Conservation (phyloP, 2,888 invertebrate genomes). For the Herminia tarsipennalis region DNA sequence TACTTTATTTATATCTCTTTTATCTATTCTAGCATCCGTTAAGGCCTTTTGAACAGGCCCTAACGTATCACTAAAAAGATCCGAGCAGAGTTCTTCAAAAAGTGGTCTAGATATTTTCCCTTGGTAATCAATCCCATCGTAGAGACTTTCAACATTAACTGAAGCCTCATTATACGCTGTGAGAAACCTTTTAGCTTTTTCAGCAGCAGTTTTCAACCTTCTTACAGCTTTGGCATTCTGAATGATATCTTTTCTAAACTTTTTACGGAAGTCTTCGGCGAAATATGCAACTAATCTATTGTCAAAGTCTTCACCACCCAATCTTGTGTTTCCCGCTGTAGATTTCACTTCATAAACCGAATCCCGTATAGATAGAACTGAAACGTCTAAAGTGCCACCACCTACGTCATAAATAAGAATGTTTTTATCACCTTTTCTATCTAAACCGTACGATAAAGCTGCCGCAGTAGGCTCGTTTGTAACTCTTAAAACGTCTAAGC, state of each 20-base stretch:
- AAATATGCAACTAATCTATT: conserved; percentile 67
- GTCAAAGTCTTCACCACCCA: conserved; percentile 76
- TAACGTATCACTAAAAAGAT: conserved; percentile 65
- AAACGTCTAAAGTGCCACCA: conserved; percentile 71
- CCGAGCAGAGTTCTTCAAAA: conserved; percentile 72
- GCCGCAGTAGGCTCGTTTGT: conserved; percentile 73
- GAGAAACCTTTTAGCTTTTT: conserved; percentile 59
- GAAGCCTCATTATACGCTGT: conserved; percentile 58
- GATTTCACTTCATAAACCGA: conserved; percentile 65
- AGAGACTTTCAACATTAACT: conserved; percentile 58
- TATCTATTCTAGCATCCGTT: conserved; percentile 55
- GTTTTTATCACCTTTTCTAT: conserved; percentile 51
- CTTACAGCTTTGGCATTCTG: conserved; percentile 50
- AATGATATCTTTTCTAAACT: conserved; percentile 52
- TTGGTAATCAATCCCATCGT: conserved; percentile 60
- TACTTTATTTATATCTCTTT: conserved; percentile 58
- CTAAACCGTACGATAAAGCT: conserved; percentile 66
- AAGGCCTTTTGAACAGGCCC: conserved; percentile 56
- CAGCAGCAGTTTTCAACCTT: conserved; percentile 62
- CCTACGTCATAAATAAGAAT: conserved; percentile 70
- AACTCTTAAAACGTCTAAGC: conserved; percentile 64
- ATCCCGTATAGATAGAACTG: conserved; percentile 58
- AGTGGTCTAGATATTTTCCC: conserved; percentile 56
- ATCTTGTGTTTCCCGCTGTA: conserved; percentile 59
- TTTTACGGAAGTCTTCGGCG: conserved; percentile 64